Base-by-base conservation (phyloP, 1,140 invertebrate genomes). In the Apocrypta bakeri region DNA sequence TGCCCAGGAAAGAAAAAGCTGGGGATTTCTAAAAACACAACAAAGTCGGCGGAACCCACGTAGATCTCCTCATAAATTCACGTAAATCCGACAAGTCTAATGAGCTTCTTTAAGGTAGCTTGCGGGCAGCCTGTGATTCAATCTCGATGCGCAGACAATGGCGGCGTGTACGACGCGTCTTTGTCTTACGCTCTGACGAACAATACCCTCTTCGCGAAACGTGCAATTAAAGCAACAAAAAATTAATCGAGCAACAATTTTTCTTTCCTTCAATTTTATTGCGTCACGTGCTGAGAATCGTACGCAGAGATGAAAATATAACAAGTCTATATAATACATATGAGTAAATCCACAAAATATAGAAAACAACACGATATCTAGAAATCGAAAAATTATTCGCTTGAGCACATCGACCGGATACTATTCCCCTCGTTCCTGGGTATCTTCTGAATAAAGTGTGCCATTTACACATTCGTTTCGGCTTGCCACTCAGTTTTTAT, bases 61-160 rank as follows among this genome's bases (percentile, higher is more conserved):
- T n/a, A 72, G n/a, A 81, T 81, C 71, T 74, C 31, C 71, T 68
- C 37, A 75, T 81, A 75, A 81, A 81, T 75, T 81, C 56, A 75
- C 68, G 61, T 72, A 66, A 74, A 81, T 75, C 72, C 56, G 63
- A 81, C 72, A 81, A 56, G 72, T 42, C 63, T 81, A 81, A 75
- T 75, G 72, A 75, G 72, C 79, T 75, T 75, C 72, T 40, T 75
- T 31, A 7, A 64, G 29, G 14, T 42, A 17, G 79, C 63, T 29
- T 33, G 27, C 79, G 29, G 24, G 4, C 8, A 66, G 9, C 27
- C 63, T 2, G 63, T 11, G 63, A 29, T 29, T 27, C 63, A 66
- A 29, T 66, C 24, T 27, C 63, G 24, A 29, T 25, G 63, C 63
- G 63, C 63, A 29, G 63, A 25, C 63, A 66, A 66, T 25, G 24